Evolutionary conservation across 2,888 invertebrate genomes (phyloP).

Genomic region (Orthosia cruda): DNA sequence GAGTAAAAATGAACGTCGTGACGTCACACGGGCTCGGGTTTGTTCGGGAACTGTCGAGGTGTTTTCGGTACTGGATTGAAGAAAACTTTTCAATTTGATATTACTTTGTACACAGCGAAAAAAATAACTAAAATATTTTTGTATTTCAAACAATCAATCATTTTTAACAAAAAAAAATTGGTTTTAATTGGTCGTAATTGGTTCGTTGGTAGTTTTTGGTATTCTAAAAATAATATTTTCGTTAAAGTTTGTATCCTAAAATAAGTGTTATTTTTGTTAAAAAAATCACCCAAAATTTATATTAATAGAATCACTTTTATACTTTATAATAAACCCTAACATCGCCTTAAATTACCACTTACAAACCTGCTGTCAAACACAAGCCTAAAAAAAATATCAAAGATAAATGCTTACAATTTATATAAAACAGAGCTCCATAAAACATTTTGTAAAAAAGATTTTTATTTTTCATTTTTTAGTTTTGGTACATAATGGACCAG

Average conservation of each 20-base stretch:
- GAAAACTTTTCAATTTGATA: no score
- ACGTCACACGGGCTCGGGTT: no score
- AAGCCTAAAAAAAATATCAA: slow-evolving; percentile 26
- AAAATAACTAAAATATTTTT: no score
- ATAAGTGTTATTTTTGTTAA: neutral
- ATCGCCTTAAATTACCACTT: slow-evolving; percentile 12
- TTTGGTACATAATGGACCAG: no score
- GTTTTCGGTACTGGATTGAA: no score
- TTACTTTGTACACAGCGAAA: no score
- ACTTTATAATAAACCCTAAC: neutral
- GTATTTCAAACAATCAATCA: no score
- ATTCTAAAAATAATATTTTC: neutral
- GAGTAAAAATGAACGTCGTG: no score
- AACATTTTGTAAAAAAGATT: no score
- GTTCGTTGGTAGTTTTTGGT: slow-evolving; percentile 12
- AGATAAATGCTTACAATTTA: slow-evolving; percentile 44
- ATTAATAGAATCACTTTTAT: neutral
- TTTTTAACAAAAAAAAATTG: no score
- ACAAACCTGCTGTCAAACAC: slow-evolving; percentile 22
- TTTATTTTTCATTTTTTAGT: no score
- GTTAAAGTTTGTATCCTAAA: neutral
- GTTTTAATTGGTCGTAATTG: slow-evolving; percentile 3
- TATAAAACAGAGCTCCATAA: slow-evolving; percentile 35
- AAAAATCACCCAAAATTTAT: neutral
- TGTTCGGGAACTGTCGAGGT: no score